Conservation (phyloP, 2,797 vertebrate genomes). For the Schizopygopsis pylzovi region DNA sequence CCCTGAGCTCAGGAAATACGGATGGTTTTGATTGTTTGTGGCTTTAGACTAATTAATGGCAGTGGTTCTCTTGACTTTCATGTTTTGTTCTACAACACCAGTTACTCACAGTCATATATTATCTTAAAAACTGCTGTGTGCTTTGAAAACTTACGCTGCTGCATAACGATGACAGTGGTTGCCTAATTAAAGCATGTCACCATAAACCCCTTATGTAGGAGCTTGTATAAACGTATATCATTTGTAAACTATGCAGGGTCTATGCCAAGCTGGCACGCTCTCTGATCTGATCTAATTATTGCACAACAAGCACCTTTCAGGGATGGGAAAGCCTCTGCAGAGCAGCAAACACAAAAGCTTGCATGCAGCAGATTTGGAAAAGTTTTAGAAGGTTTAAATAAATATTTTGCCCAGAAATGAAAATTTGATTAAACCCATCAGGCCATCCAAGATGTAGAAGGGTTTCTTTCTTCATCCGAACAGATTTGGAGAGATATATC, state of each 20-base stretch:
- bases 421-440: neutral
- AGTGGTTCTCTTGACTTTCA: neutral
- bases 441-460: neutral
- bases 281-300: slow-evolving; percentile 14
- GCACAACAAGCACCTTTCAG: slow-evolving; percentile 24
- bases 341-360: neutral
- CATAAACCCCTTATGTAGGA: neutral
- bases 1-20: neutral
- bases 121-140: neutral
- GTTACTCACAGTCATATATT: neutral
- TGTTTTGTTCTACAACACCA: neutral
- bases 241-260: neutral
- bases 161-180: neutral
- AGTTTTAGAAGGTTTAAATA: neutral
- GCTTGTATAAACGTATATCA: neutral
- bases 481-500: neutral
- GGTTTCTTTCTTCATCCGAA: neutral
- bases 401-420: too few species aligned
- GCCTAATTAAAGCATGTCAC: neutral
- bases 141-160: neutral
- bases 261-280: neutral
- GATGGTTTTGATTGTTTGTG: neutral
- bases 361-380: slow-evolving; percentile 13
- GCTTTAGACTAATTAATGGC: neutral
- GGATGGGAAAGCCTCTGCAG: neutral